These are phyloP conservation scores for Numenius phaeopus DNA, from an alignment of 2,797 vertebrate genomes.

Conservation along the genomic window DNA sequence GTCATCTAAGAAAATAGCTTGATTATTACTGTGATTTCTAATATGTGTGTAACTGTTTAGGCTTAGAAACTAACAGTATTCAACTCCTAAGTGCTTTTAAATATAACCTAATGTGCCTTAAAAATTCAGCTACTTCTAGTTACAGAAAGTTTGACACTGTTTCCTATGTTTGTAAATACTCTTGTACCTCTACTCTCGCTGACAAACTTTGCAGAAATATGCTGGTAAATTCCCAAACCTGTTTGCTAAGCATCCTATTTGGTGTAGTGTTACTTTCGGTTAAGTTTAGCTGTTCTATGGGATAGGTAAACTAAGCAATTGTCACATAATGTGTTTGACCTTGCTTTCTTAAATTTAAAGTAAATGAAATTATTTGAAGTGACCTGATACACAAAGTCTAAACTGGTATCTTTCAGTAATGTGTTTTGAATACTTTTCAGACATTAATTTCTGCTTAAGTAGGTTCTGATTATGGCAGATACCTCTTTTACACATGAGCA, in stretches of 20 bases:
- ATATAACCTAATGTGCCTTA: neutral
- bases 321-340: neutral
- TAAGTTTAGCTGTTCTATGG: neutral
- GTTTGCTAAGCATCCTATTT: neutral
- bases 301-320: neutral
- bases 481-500: neutral
- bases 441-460: neutral
- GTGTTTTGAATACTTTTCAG: neutral
- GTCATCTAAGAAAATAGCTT: neutral
- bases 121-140: neutral
- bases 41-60: neutral
- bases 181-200: neutral
- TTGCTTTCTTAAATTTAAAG: neutral
- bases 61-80: neutral
- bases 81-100: neutral
- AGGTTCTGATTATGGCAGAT: neutral
- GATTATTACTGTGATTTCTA: neutral
- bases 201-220: neutral
- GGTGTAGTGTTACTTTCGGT: neutral
- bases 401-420: neutral
- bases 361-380: neutral
- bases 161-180: neutral
- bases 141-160: neutral
- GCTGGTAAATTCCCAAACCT: neutral
- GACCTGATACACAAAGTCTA: too few relatives aligned